These are phyloP conservation scores for Cremastinae sp. DNA, from an alignment of 2,888 invertebrate genomes.

Conservation along the genomic window DNA sequence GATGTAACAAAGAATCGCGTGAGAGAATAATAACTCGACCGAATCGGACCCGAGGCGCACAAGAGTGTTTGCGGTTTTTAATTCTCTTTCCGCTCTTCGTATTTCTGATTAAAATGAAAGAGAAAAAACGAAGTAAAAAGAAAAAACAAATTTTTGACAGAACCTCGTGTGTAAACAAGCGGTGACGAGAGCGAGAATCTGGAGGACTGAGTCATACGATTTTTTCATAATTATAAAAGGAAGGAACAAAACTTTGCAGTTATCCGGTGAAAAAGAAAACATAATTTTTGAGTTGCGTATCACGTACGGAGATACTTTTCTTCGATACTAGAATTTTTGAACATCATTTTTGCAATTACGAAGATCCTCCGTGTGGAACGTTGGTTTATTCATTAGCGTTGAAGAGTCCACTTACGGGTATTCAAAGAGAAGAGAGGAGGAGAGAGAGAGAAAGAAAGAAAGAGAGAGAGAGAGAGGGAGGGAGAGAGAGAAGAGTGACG, in stretches of 20 bases:
- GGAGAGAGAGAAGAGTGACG: neutral
- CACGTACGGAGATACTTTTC: conserved; percentile 17
- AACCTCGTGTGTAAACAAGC: conserved; percentile 4
- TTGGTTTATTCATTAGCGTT: conserved; percentile 23
- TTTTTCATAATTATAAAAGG: conserved; percentile 2
- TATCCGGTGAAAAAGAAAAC: conserved; percentile 16
- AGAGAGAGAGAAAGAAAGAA: neutral
- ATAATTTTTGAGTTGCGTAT: conserved; percentile 15
- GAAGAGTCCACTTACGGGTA: conserved; percentile 35
- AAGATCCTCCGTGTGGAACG: neutral
- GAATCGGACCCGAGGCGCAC: neutral
- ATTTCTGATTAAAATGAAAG: conserved; percentile 16
- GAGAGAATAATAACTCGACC: no score
- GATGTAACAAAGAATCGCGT: no score
- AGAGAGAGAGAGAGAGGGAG: neutral
- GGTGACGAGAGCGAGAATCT: neutral
- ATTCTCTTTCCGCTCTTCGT: conserved; percentile 22
- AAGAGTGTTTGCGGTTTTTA: conserved; percentile 11
- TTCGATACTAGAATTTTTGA: conserved; percentile 33
- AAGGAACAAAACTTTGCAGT: conserved; percentile 9
- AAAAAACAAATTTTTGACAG: neutral
- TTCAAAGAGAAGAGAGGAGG: conserved; percentile 22
- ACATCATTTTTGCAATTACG: conserved; percentile 3
- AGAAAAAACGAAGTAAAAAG: no score
- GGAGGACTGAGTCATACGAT: conserved; percentile 6